Base-by-base conservation (phyloP, 2,113 vertebrate species). In the Cephalophus harveyi region DNA sequence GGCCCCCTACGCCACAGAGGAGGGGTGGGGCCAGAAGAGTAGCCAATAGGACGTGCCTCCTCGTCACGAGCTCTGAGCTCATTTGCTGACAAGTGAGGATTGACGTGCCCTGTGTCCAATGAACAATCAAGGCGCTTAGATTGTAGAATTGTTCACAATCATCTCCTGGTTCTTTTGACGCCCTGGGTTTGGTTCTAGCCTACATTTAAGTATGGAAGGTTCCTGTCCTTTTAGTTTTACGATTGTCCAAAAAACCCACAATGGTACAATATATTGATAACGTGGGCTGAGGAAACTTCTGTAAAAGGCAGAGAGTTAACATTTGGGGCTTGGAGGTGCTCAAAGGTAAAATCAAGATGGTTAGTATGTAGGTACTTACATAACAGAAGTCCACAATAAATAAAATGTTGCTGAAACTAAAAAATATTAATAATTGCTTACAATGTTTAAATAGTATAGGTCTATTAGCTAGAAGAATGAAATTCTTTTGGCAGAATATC, bases 61-160 rank as follows among this genome's bases (percentile, higher is more conserved):
- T 7, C 12, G 1, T 16, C 64, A 4, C 0, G 8, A 59, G 3
- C n/a, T 94, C 33, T 15, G 79, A 50, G 16, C 36, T 91, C 74
- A 93, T 97, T 96, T 55, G 95, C 33, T 90, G 74, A 94, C 23
- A 57, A 10, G 17, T 23, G 9, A 84, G 52, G 88, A 95, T 81
- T 93, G 95, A 85, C 57, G 0, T 50, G 30, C 4, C 13, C 13
- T 23, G 1, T 1, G 6, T 36, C 95, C 82, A 97, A 76, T 82
- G 40, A 91, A 17, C 13, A 33, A 88, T 48, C 36, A 12, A 89
- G 33, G 25, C 6, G 6, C 9, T 40, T 17, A 36, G 1, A 5
- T 33, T 91, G 33, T 55, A 28, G 1, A 3, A 67, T 17, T 48
- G 36, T 36, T 91, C 55, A 10, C 21, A 81, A 27, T 85, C 1